phyloP scores from a whole-genome alignment of 2,113 vertebrate genomes.

The Nyctibius bracteatus region DNA sequence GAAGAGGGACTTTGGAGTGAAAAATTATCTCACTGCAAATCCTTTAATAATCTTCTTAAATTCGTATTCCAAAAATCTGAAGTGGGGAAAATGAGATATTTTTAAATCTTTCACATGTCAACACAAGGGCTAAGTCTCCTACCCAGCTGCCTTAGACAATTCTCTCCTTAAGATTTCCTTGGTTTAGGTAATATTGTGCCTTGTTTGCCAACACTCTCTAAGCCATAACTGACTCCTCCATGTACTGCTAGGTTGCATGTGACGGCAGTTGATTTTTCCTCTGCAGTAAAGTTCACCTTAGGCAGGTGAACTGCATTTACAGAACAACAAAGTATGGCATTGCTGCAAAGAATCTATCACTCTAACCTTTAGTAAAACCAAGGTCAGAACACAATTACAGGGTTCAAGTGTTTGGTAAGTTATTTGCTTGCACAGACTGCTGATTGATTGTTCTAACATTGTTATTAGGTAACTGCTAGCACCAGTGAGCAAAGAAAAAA shows the following conservation, averaged over 20 bases:
- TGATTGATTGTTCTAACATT: constrained; percentile 48
- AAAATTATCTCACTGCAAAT: constrained; percentile 29
- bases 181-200: neutral
- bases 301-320: constrained; percentile 21
- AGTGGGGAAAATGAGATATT: constrained; percentile 26
- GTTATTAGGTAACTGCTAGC: constrained; percentile 22
- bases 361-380: constrained; percentile 25
- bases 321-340: neutral
- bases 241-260: neutral
- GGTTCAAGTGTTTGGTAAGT: constrained; percentile 58
- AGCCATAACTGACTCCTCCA: neutral
- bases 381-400: constrained; percentile 61
- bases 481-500: neutral
- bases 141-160: neutral
- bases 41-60: constrained; percentile 41
- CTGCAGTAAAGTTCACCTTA: constrained; percentile 3
- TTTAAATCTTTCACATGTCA: constrained; percentile 38
- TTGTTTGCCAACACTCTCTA: neutral
- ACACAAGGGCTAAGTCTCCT: neutral
- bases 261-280: neutral
- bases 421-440: constrained; percentile 34
- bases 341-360: constrained; percentile 20
- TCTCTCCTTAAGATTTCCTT: neutral
- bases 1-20: constrained; percentile 38
- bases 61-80: constrained; percentile 32